A percentile compares a stretch with the other conserved stretches of the same genome.
Conservation (phyloP, 2,888 invertebrate species). For the Ditylenchus weischeri region DNA sequence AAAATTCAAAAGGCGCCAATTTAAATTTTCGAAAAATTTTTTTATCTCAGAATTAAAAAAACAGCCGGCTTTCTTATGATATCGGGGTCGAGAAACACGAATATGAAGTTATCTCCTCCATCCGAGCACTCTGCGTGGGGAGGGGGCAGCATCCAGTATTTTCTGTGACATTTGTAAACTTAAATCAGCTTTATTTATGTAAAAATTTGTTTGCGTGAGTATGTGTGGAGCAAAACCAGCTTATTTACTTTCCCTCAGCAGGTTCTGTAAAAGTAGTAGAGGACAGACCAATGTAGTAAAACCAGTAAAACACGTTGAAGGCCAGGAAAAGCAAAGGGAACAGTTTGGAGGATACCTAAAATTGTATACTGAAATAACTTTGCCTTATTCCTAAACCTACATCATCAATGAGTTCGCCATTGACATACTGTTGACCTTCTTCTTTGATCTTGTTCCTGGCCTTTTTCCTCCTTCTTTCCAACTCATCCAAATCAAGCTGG, state of each 20-base stretch:
- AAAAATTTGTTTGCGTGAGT: too few species aligned
- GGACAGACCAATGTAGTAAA: slow-evolving; percentile 54
- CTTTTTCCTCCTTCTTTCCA: slow-evolving; percentile 2
- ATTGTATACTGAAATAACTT: neutral
- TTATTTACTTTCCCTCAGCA: neutral
- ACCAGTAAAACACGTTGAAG: slow-evolving; percentile 59
- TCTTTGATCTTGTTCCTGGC: slow-evolving; percentile 13
- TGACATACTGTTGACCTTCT: slow-evolving; percentile 32
- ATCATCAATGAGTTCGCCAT: slow-evolving; percentile 56
- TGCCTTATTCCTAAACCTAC: slow-evolving; percentile 25
- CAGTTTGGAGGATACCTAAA: slow-evolving; percentile 55
- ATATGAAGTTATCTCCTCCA: too few species aligned
- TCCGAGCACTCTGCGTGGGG: too few species aligned
- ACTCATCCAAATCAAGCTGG: neutral
- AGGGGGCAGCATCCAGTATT: too few species aligned
- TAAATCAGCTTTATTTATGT: too few species aligned
- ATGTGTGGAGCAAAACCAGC: too few species aligned
- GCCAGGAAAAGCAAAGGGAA: slow-evolving; percentile 56
- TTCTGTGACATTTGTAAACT: too few species aligned
- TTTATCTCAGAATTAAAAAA: too few species aligned
- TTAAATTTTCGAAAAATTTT: too few species aligned
- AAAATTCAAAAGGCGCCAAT: too few species aligned
- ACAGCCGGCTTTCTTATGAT: too few species aligned
- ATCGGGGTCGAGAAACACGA: too few species aligned
- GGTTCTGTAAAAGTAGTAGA: neutral